phyloP scores from a whole-genome alignment of 2,113 vertebrate genomes.

The Cariama cristata region DNA sequence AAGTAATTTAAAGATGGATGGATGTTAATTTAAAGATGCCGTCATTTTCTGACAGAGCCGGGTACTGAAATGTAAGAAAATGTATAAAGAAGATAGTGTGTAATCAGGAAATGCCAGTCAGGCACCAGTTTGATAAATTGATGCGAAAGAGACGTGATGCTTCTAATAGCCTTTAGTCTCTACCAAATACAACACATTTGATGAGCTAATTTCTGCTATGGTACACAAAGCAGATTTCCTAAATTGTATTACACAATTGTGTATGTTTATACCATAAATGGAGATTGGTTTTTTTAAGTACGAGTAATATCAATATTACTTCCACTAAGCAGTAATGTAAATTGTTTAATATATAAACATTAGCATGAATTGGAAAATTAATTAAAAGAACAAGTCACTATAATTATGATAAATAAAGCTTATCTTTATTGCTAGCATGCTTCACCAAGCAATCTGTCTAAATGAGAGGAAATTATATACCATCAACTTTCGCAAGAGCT shows the following conservation, averaged over 20 bases:
- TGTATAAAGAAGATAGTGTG: background rate
- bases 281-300: background rate
- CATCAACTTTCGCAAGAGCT: slow-evolving; percentile 55
- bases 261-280: background rate
- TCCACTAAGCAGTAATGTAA: slow-evolving; percentile 39
- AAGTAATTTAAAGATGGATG: slow-evolving; percentile 63
- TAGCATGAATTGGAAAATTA: slow-evolving; percentile 56
- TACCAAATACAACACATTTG: background rate
- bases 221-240: background rate
- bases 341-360: slow-evolving; percentile 69
- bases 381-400: slow-evolving; percentile 67
- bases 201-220: slow-evolving; percentile 6
- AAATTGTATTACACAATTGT: background rate
- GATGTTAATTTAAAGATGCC: slow-evolving; percentile 60
- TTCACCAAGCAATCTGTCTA: slow-evolving; percentile 64
- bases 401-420: slow-evolving; percentile 70
- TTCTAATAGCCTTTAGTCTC: slow-evolving; percentile 11
- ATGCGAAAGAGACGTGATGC: slow-evolving; percentile 14
- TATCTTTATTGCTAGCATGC: slow-evolving; percentile 64
- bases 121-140: slow-evolving; percentile 40
- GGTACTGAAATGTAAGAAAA: slow-evolving; percentile 56
- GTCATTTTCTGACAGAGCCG: background rate
- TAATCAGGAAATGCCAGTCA: slow-evolving; percentile 49
- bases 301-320: slow-evolving; percentile 35
- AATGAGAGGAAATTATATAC: slow-evolving; percentile 68